A percentile compares a stretch with the other conserved stretches of the same genome.
phyloP scores from a whole-genome alignment of 37 sponge, comb jelly and placozoan species.

The Geodia barretti region DNA sequence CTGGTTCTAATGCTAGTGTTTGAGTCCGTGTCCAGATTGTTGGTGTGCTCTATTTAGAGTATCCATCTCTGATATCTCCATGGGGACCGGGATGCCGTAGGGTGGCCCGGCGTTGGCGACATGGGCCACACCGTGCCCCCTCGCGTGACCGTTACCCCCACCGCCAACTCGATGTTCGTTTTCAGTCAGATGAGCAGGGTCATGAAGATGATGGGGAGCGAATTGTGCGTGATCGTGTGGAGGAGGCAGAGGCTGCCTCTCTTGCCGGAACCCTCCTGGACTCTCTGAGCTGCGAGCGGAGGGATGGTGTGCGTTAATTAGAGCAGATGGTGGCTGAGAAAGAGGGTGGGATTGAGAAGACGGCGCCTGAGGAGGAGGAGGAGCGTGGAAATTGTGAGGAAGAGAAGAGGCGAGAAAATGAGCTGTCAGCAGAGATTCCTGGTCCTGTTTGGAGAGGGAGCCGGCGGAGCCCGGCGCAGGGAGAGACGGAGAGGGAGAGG shows the following conservation, averaged over 20 bases:
- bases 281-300: neutral
- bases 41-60: neutral
- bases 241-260: neutral
- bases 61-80: neutral
- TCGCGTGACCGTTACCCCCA: neutral
- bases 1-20: neutral
- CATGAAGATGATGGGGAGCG: neutral
- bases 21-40: neutral
- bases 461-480: neutral
- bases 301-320: neutral
- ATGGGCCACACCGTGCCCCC: neutral
- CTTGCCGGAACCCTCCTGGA: neutral
- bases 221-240: neutral
- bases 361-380: neutral
- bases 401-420: slow-evolving; percentile 26
- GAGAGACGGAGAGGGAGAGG: neutral
- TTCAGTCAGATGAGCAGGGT: neutral
- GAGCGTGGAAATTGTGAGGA: neutral
- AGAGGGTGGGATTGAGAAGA: neutral
- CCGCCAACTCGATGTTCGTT: too few relatives aligned
- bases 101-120: neutral
- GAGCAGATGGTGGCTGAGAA: too few relatives aligned
- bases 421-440: slow-evolving; percentile 37
- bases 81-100: neutral
- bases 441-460: slow-evolving; percentile 22